Evolutionary conservation across 2,113 vertebrate species (phyloP), one percentile per base, ranked within the genome.

Genomic region (Uropsilus gracilis): DNA sequence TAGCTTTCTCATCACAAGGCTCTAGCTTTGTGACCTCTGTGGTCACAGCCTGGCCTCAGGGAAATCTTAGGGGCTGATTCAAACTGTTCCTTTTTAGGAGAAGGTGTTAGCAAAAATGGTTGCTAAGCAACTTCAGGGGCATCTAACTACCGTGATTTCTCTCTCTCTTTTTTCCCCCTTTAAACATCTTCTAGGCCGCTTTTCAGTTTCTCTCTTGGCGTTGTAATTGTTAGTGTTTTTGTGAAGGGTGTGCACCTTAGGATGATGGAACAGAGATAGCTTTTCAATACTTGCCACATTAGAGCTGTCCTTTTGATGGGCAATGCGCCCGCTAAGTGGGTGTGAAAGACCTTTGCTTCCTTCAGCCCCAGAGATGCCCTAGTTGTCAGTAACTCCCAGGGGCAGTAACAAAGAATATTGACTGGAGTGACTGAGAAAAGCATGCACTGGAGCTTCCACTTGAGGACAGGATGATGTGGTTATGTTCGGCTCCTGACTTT

Each of bases 111-210:
- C 95, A 96, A 96, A 88, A 90, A 90, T 95, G 97, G 97, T 97
- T 97, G 97, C 97, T 96, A 97, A 63, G 97, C 97, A 97, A 97
- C 97, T 93, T 94, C 96, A 90, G 97, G 95, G 96, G 85, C 95
- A 96, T 97, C 97, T 97, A 48, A 96, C 94, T 80, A 82, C 85
- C 86, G 91, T 57, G 94, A 94, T 97, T 93, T 91, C 64, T 94
- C 46, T 86, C 64, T 87, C 75, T 57, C 32, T 91, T 86, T 68
- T 42, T 39, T 53, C 80, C 80, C 53, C 64, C 73, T 96, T 92
- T 94, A 93, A 97, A 89, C 93, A 87, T 97, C 89, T 95, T 72
- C 69, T 82, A 61, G 44, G 93, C 93, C 6, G 77, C 90, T 95
- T 84, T 96, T 95, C 91, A 68, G 68, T 89, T 93, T 94, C 82